Evolutionary conservation across 2,113 vertebrate genomes (phyloP).

Genomic region (Rattus rattus): DNA sequence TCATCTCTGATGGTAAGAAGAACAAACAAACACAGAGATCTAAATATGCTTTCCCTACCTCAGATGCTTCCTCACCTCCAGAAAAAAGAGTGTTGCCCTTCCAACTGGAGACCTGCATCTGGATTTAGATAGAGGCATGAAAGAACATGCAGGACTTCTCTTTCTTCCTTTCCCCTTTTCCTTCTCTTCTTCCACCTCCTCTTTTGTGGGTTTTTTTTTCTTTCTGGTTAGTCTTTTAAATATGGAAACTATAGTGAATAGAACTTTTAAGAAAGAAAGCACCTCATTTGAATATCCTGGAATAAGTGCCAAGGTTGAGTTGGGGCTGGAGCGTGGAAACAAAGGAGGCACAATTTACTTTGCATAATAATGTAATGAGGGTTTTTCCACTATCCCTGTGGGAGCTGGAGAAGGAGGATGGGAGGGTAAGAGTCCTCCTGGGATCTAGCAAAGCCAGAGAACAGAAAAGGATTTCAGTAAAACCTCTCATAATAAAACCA

Average conservation of each 20-base stretch:
- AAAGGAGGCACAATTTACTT: slow-evolving; percentile 57
- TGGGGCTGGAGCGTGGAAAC: slow-evolving; percentile 25
- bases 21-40: background rate
- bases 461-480: background rate
- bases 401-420: background rate
- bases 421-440: background rate
- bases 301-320: slow-evolving; percentile 15
- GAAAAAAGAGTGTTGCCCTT: background rate
- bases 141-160: background rate
- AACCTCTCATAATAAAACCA: background rate
- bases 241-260: slow-evolving; percentile 1
- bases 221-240: background rate
- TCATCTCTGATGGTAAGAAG: background rate
- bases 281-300: slow-evolving; percentile 45
- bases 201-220: too few species aligned
- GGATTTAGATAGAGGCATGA: background rate
- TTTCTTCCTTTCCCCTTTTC: too few species aligned
- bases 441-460: background rate
- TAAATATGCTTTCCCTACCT: background rate
- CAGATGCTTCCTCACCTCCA: too few species aligned
- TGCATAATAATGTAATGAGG: slow-evolving; percentile 53
- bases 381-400: background rate
- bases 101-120: background rate
- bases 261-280: slow-evolving; percentile 37
- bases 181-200: background rate